A percentile compares a stretch with the other conserved stretches of the same genome.
phyloP scores from a whole-genome alignment of 2,797 vertebrate genomes.

The Myotis planiceps region DNA sequence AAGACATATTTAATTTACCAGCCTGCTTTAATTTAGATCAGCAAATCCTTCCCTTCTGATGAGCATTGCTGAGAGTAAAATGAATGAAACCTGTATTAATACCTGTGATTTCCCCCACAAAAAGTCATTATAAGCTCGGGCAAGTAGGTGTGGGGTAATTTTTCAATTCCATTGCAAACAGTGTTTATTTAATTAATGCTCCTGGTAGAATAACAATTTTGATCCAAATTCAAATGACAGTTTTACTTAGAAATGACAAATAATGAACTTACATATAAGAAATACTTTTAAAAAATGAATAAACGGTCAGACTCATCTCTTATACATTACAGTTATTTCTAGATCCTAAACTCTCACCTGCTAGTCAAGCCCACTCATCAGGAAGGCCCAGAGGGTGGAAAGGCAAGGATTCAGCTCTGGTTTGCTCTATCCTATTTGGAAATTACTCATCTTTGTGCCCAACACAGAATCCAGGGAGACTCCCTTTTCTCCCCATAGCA shows the following conservation, averaged over 20 bases:
- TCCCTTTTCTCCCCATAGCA: conserved; percentile 66
- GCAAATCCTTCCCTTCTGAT: neutral
- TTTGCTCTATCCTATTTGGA: conserved; percentile 44
- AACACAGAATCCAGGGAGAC: neutral
- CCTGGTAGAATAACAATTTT: neutral
- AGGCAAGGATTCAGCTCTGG: neutral
- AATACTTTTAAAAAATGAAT: neutral
- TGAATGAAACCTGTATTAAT: neutral
- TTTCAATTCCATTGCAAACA: neutral
- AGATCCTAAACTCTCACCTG: neutral
- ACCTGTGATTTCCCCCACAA: neutral
- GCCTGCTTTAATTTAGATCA: neutral
- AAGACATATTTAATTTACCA: neutral
- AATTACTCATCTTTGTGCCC: neutral
- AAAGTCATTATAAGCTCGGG: neutral
- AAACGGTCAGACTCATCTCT: neutral
- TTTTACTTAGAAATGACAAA: conserved; percentile 18
- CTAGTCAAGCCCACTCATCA: neutral
- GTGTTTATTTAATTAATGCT: neutral
- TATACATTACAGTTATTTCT: neutral
- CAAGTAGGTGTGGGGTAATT: neutral
- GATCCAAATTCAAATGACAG: neutral
- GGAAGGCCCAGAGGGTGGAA: neutral
- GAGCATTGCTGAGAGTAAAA: neutral
- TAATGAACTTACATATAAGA: neutral